Percentiles rank a stretch among this genome's conserved stretches.
phyloP scores from a whole-genome alignment of 2,113 vertebrate species.

The Mirounga angustirostris region DNA sequence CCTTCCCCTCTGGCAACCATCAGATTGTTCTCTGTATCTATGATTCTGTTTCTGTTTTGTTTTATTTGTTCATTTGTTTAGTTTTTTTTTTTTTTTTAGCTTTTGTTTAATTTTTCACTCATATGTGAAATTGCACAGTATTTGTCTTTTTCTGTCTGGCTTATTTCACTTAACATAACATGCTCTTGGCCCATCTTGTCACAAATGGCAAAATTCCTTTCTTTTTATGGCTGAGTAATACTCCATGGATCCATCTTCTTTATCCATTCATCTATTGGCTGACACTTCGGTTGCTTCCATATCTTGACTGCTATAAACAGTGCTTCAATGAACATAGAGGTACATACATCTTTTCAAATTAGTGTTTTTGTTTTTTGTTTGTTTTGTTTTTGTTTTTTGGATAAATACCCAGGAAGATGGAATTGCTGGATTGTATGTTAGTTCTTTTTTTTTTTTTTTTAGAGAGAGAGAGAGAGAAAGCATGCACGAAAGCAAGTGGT shows the following conservation, averaged over 20 bases:
- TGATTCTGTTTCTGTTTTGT: background rate
- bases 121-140: background rate
- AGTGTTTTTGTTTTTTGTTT: background rate
- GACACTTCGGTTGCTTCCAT: background rate
- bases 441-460: background rate
- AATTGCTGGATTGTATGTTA: background rate
- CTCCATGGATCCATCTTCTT: background rate
- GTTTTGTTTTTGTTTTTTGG: background rate
- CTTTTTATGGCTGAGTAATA: background rate
- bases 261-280: background rate
- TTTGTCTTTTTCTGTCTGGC: background rate
- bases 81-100: background rate
- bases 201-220: background rate
- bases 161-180: background rate
- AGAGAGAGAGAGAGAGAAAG: background rate
- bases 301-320: background rate
- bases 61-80: background rate
- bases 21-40: background rate
- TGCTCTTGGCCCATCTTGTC: background rate
- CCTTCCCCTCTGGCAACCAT: background rate
- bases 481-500: fast-evolving
- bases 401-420: background rate
- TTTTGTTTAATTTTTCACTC: background rate
- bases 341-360: background rate
- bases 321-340: background rate